phyloP scores from a whole-genome alignment of 1,140 invertebrate genomes.

The Apis laboriosa region DNA sequence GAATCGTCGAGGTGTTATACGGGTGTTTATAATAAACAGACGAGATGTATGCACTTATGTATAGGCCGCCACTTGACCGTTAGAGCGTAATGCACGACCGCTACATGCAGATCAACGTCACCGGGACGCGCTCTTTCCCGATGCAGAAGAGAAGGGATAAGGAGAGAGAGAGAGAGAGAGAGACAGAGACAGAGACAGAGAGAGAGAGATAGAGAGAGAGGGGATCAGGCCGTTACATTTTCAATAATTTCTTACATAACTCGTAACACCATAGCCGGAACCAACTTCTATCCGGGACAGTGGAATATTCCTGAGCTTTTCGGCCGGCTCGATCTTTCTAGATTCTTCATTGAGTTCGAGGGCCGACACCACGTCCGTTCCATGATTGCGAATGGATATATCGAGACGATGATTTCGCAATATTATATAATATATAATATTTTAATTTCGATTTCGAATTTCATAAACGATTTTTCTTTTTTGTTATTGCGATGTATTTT shows the following conservation, averaged over 20 bases:
- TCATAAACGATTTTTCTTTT: too few species aligned
- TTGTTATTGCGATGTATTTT: too few species aligned
- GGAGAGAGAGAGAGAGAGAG: conserved; percentile 5
- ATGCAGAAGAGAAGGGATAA: conserved; percentile 33
- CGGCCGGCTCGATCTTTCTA: not conserved
- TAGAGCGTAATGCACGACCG: conserved; percentile 64
- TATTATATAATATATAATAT: too few species aligned
- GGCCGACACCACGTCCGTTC: not conserved
- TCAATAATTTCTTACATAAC: conserved; percentile 68
- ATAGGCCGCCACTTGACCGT: conserved; percentile 60
- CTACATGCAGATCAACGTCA: conserved; percentile 65
- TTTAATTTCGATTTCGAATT: not conserved
- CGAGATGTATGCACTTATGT: conserved; percentile 48
- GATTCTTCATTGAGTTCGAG: not conserved
- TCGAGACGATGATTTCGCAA: not conserved
- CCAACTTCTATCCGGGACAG: conserved; percentile 31
- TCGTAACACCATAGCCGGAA: conserved; percentile 36
- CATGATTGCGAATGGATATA: not conserved
- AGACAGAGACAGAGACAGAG: conserved; percentile 1
- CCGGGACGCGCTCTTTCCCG: conserved; percentile 44
- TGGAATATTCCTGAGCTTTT: conserved; percentile 43
- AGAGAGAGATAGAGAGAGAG: conserved; percentile 1
- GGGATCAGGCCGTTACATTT: conserved; percentile 59
- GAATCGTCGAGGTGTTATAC: not conserved
- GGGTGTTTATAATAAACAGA: conserved; percentile 17